Conservation (phyloP, 2,113 vertebrate species). For the Polypterus bichir region DNA sequence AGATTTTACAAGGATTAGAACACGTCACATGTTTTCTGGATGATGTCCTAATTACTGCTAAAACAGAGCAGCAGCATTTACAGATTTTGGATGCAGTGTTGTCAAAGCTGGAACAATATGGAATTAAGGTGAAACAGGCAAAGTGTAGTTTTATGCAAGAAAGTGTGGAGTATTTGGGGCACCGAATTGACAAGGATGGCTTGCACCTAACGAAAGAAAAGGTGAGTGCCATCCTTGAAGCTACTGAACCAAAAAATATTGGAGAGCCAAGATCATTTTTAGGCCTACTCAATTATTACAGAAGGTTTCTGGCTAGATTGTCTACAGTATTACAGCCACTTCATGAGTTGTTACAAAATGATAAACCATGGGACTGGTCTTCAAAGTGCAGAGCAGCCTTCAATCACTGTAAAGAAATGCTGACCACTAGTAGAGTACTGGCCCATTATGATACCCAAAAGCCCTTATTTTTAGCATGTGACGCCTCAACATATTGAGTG, state of each 20-base stretch:
- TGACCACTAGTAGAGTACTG: no score
- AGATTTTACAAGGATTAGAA: constrained; percentile 6
- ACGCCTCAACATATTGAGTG: no score
- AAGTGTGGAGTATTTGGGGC: background rate
- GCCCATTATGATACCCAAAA: no score
- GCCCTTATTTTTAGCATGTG: no score
- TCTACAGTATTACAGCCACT: no score
- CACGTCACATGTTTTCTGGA: constrained; percentile 6
- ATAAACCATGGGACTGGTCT: no score
- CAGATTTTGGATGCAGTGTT: background rate
- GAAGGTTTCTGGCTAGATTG: no score
- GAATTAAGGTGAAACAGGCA: background rate
- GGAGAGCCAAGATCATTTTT: constrained; percentile 15
- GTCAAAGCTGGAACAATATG: background rate
- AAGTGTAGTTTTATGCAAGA: constrained; percentile 1
- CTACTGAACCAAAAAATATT: background rate
- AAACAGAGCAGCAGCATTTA: background rate
- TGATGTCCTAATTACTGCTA: constrained; percentile 9
- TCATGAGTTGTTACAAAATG: no score
- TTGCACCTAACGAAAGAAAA: background rate
- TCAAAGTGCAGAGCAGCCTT: no score
- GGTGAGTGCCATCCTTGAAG: background rate
- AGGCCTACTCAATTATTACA: constrained; percentile 5
- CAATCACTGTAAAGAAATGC: no score
- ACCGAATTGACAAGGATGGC: background rate